Evolutionary conservation across 2,113 vertebrate genomes (phyloP).

Genomic region (Brachyhypopomus gauderio): DNA sequence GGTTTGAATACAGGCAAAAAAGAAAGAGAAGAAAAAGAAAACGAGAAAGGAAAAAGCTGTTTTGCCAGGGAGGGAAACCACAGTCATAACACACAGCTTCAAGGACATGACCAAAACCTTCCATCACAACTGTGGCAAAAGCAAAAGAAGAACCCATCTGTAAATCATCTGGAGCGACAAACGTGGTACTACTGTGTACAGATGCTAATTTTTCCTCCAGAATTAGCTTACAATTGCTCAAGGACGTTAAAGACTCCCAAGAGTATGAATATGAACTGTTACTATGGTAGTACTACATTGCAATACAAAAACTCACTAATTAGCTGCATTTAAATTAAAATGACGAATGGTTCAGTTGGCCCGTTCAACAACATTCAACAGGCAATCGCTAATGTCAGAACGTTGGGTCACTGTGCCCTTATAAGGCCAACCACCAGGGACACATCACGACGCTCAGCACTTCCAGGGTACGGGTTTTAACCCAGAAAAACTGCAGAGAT

Average conservation of each 20-base stretch:
- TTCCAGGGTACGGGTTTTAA: too few relatives aligned
- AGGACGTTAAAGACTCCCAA: background rate
- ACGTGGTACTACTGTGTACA: conserved; percentile 3
- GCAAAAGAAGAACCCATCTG: background rate
- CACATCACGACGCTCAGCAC: too few relatives aligned
- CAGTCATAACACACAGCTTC: conserved; percentile 1
- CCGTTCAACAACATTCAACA: too few relatives aligned
- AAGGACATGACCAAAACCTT: conserved; percentile 30
- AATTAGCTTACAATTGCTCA: background rate
- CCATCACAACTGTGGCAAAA: conserved; percentile 1
- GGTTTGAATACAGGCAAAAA: background rate
- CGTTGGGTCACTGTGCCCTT: too few relatives aligned
- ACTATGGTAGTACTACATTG: background rate
- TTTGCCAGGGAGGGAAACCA: conserved; percentile 27
- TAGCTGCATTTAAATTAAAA: too few relatives aligned
- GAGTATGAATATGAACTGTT: background rate
- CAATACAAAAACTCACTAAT: background rate
- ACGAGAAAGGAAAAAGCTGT: background rate
- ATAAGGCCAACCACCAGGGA: too few relatives aligned
- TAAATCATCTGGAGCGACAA: background rate
- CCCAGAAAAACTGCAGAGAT: background rate
- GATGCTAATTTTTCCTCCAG: background rate
- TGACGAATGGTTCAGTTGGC: too few relatives aligned
- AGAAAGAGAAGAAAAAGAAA: background rate
- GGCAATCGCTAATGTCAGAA: too few relatives aligned